Base-by-base conservation (phyloP, 2,797 vertebrate species). In the Trachops cirrhosus region DNA sequence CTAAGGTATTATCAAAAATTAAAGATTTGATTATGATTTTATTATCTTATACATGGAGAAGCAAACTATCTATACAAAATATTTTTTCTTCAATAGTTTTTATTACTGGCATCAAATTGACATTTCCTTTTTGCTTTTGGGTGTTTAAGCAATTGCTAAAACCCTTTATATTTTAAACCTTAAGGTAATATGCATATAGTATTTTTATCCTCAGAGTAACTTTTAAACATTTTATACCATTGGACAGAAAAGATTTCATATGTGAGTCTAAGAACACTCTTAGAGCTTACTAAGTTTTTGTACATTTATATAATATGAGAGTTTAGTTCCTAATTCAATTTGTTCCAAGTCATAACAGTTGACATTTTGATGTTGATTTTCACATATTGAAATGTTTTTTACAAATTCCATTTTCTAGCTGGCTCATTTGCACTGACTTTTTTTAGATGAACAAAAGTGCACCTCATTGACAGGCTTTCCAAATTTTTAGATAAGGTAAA, bases 361-460 rank as follows among this genome's bases (percentile, higher is more conserved):
- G 64, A 97, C 41, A 92, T 89, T 80, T 95, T 79, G 29, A 87
- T 93, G 94, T 96, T 84, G 6, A 70, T 85, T 86, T 94, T 96
- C 37, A 89, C 21, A 24, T 87, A 75, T 54, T 79, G 59, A 80
- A 96, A 86, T 9, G 4, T 94, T 95, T 15, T 15, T 79, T 86
- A 70, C 70, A 93, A 85, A 85, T 95, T 89, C 50, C 48, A 77
- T 24, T 85, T 95, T 78, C 39, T 84, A 74, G 26, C 2, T 79
- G 12, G 6, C 50, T 91, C 26, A 71, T 77, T 95, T 93, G 18
- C 26, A 82, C 24, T 52, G 26, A 70, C 15, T 57, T 83, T 77
- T 77, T 95, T 96, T 46, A 89, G 32, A 92, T 84, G 68, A 86
- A 59, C 5, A 95, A 50, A 11, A 87, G 10, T 79, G 16, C 0